Conservation (phyloP, 2,888 invertebrate genomes). For the Dione vanillae region DNA sequence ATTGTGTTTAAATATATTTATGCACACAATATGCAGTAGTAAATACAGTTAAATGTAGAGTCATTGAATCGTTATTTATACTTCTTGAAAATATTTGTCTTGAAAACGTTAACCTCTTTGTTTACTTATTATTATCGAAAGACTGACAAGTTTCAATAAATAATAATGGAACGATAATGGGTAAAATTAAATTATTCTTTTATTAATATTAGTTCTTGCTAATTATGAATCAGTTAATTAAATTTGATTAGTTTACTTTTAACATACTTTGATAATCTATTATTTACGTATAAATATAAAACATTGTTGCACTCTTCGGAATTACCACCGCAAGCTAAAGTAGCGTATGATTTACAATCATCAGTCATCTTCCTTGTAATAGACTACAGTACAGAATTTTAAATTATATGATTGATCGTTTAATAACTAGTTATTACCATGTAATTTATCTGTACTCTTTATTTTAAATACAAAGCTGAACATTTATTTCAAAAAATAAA, state of each 20-base stretch:
- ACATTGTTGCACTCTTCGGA: constrained; percentile 46
- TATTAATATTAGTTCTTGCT: constrained; percentile 71
- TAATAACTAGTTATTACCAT: neutral
- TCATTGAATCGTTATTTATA: constrained; percentile 13
- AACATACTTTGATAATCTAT: constrained; percentile 15
- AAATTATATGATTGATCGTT: neutral
- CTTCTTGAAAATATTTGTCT: constrained; percentile 38
- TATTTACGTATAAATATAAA: constrained; percentile 44
- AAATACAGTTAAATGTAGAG: neutral
- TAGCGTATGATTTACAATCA: constrained; percentile 39
- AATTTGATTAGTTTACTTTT: constrained; percentile 17
- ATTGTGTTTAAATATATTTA: neutral
- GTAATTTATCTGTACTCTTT: neutral
- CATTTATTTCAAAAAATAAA: rapidly evolving
- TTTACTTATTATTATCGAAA: constrained; percentile 62
- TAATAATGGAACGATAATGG: constrained; percentile 50
- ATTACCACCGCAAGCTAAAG: constrained; percentile 30
- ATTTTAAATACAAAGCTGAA: neutral
- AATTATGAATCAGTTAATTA: constrained; percentile 42
- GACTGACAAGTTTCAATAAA: constrained; percentile 56
- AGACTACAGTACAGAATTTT: constrained; percentile 11
- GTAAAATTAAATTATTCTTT: constrained; percentile 63
- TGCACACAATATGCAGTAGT: neutral
- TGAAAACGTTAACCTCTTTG: constrained; percentile 61
- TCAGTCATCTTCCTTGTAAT: constrained; percentile 35